Evolutionary conservation across 2,113 vertebrate genomes (phyloP), one percentile per base, ranked within the genome.

Genomic region (Elephantulus edwardii): DNA sequence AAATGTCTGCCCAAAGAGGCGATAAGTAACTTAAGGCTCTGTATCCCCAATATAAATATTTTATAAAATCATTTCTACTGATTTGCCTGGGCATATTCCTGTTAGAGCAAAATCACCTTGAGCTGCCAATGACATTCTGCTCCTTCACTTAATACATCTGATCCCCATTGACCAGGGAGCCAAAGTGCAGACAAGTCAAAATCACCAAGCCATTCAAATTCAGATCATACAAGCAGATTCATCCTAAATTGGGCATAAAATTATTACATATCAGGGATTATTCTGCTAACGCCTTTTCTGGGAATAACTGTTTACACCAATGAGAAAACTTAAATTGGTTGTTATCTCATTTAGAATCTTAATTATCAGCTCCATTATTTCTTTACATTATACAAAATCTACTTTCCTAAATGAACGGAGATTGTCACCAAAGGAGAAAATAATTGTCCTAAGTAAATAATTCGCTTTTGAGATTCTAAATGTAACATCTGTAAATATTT

Each of bases 281-380:
- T 68, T 56, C 26, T 89, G 2, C 22, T 42, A 52, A 86, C 58
- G 5, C 12, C 26, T 72, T 10, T 35, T 82, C 85, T 93, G 17
- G 56, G 71, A 76, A 52, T 83, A 10, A 92, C 30, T 46, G 2
- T n/a, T 44, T 50, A 74, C 7, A 75, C 3, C 8, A 86, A 93
- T 17, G 3, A 72, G 2, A 10, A 91, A 94, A 60, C 38, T 26
- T 24, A 78, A 62, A 12, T 60, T 92, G 26, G 16, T 52, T 30
- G n/a, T 78, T 78, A 70, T 81, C 82, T 88, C 95, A 24, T 89
- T 92, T 42, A 84, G 38, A 83, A 54, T 86, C 40, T 88, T 90
- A 64, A 88, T 83, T 88, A 94, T 90, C 35, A 91, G n/a, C 60
- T 93, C 70, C 91, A 22, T 95, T 90, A 88, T 75, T 83, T 93